Conservation (phyloP, 2,113 vertebrate species). For the Eublepharis macularius region DNA sequence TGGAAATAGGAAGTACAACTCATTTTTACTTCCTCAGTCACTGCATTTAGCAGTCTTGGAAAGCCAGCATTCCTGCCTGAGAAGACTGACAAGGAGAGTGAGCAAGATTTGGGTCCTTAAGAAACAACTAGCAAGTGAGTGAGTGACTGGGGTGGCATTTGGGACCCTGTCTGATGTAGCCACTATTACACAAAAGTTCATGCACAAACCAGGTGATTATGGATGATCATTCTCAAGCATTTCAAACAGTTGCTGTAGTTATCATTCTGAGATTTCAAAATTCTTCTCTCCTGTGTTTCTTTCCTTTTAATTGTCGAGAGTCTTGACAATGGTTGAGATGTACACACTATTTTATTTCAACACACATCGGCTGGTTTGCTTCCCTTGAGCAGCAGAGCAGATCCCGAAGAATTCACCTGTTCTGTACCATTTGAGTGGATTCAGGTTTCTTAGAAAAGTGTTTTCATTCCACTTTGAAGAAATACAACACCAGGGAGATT, state of each 20-base stretch:
- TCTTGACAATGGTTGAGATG: background rate
- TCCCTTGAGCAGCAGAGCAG: conserved; percentile 3
- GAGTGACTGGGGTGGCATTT: too few relatives aligned
- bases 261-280: background rate
- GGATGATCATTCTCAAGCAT: too few relatives aligned
- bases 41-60: too few relatives aligned
- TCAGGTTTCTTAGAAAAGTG: background rate
- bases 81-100: too few relatives aligned
- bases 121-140: too few relatives aligned
- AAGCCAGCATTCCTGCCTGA: too few relatives aligned
- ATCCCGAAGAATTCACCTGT: conserved; percentile 9
- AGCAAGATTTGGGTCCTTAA: too few relatives aligned
- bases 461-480: conserved; percentile 35
- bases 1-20: too few relatives aligned
- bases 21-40: too few relatives aligned
- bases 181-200: too few relatives aligned
- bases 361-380: background rate
- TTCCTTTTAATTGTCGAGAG: background rate
- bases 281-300: conserved; percentile 1
- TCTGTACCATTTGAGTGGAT: conserved; percentile 20
- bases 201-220: too few relatives aligned
- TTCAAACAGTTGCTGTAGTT: background rate
- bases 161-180: too few relatives aligned
- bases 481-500: background rate
- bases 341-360: background rate